Conservation (phyloP, 2,113 vertebrate species). For the Oreochromis tanganicae region DNA sequence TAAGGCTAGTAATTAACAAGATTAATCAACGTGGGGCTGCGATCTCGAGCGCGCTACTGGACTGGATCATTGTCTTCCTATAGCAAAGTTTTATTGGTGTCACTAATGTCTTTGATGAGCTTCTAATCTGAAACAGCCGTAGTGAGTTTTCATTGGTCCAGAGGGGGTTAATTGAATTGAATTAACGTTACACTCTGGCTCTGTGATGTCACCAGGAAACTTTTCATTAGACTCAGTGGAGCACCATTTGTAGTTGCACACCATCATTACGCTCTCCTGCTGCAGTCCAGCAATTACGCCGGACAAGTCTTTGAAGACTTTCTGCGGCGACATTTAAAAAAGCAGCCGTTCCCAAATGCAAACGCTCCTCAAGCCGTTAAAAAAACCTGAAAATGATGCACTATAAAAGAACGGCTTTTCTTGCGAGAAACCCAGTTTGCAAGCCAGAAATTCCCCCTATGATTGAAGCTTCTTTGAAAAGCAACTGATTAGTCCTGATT, state of each 20-base stretch:
- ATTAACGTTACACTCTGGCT: conserved; percentile 45
- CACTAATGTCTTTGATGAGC: conserved; percentile 69
- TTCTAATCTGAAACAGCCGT: conserved; percentile 44
- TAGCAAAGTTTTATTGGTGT: conserved; percentile 59
- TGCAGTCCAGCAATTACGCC: not conserved
- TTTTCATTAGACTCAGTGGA: conserved; percentile 14
- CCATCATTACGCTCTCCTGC: not conserved
- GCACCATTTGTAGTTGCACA: not conserved
- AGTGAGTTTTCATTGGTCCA: conserved; percentile 42
- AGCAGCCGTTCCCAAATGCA: not conserved
- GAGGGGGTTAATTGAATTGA: conserved; percentile 61
- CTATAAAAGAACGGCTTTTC: conserved; percentile 42
- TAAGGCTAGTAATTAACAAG: conserved; percentile 74
- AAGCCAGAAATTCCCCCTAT: conserved; percentile 46
- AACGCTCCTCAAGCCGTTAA: not conserved
- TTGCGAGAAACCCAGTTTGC: conserved; percentile 51
- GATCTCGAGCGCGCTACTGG: conserved; percentile 53
- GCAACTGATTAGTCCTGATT: conserved; percentile 69
- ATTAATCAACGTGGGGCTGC: conserved; percentile 70
- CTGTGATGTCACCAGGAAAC: conserved; percentile 47
- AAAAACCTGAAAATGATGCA: conserved; percentile 57
- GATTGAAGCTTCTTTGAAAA: conserved; percentile 66
- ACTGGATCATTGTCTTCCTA: conserved; percentile 66
- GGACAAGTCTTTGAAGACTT: conserved; percentile 6
- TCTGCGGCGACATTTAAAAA: not conserved